Evolutionary conservation across 2,113 vertebrate species (phyloP).

Genomic region (Tachysurus vachellii): DNA sequence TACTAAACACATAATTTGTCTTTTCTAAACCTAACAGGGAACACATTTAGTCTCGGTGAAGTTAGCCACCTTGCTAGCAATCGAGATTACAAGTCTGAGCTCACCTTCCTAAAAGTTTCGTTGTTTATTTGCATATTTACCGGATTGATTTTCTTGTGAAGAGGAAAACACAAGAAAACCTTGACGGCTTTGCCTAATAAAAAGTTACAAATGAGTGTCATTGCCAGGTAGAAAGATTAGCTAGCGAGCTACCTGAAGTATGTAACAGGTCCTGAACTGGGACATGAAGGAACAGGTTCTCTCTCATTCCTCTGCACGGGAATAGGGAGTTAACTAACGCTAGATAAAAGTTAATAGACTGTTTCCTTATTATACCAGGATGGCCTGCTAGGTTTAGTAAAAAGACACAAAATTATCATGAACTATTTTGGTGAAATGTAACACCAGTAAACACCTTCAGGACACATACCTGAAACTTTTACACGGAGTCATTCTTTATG

Average conservation of each 20-base stretch:
- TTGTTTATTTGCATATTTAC: background rate
- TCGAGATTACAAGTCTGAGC: background rate
- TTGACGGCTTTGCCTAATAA: background rate
- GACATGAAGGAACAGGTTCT: slow-evolving; percentile 53
- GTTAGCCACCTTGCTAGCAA: slow-evolving; percentile 6
- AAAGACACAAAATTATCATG: background rate
- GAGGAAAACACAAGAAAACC: background rate
- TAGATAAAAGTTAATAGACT: background rate
- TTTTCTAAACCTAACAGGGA: background rate
- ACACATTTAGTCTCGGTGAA: background rate
- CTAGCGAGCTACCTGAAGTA: background rate
- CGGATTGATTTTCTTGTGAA: background rate
- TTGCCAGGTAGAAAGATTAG: background rate
- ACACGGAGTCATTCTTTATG: background rate
- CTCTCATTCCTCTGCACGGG: slow-evolving; percentile 44
- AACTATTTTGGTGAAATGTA: background rate
- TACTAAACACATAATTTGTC: background rate
- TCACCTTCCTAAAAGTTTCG: background rate
- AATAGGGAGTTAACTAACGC: background rate
- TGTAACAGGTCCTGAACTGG: slow-evolving; percentile 5
- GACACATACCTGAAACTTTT: slow-evolving; percentile 41
- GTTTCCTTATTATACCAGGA: background rate
- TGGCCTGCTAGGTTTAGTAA: slow-evolving; percentile 1
- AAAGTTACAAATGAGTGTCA: background rate
- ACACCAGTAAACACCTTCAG: background rate